Percentiles rank a stretch among this genome's conserved stretches.
Evolutionary conservation across 2,797 vertebrate species (phyloP).

Genomic region (Rhyacichthys aspro): DNA sequence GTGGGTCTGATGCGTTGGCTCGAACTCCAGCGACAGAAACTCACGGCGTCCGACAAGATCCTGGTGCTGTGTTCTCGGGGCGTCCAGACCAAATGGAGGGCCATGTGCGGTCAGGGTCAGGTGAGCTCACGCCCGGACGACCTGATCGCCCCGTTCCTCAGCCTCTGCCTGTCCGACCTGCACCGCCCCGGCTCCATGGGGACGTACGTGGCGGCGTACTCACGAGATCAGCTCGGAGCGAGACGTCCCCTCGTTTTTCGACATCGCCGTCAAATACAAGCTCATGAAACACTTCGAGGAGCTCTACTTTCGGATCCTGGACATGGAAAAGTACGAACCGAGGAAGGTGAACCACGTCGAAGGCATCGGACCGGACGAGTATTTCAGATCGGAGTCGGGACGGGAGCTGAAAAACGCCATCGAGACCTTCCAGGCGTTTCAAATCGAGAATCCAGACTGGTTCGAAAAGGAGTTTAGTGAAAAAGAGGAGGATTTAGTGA

Average conservation of each 20-base stretch:
- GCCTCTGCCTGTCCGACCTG: constrained; percentile 90
- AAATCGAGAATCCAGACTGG: constrained; percentile 86
- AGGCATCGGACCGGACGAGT: constrained; percentile 84
- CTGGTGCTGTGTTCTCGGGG: constrained; percentile 91
- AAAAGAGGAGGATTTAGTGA: constrained; percentile 68
- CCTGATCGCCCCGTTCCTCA: constrained; percentile 90
- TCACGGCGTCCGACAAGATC: constrained; percentile 86
- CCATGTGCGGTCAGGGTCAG: constrained; percentile 83
- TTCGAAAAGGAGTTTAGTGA: constrained; percentile 83
- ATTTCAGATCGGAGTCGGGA: constrained; percentile 81
- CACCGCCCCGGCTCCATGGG: constrained; percentile 85
- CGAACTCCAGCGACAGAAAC: constrained; percentile 85
- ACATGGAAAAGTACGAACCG: constrained; percentile 90
- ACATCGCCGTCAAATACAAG: constrained; percentile 84
- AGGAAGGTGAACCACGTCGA: constrained; percentile 82
- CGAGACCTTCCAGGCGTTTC: constrained; percentile 82
- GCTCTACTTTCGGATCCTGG: constrained; percentile 90
- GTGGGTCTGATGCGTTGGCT: constrained; percentile 89
- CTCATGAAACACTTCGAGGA: constrained; percentile 94
- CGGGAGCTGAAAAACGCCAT: constrained; percentile 82
- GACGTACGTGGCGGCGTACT: constrained; percentile 92
- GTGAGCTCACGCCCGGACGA: constrained; percentile 84
- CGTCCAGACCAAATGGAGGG: constrained; percentile 91
- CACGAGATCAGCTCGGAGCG: constrained; percentile 83
- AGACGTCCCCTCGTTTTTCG: constrained; percentile 89